Base-by-base conservation (phyloP, 30 jellyfish, hydroid and myxozoan species). In the Pseudorhiza aurosa region DNA sequence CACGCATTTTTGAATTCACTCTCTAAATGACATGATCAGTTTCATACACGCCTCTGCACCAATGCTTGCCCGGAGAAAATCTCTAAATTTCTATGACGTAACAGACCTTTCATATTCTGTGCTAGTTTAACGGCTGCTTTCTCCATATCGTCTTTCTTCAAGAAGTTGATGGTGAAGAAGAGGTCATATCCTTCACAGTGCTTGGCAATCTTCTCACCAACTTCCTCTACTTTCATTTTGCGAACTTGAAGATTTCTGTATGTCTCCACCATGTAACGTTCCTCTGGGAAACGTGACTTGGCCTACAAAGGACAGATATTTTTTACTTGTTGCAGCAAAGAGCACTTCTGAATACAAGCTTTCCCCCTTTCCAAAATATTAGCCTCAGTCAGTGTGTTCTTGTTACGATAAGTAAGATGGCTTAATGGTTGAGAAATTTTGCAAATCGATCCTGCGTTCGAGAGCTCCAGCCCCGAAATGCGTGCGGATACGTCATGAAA, bases 201-300 rank as follows among this genome's bases (percentile, higher is more conserved):
- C 0, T 53, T 40, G 26, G 70, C 83, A 19, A 70, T 70, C 57
- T 70, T 70, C 42, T 47, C 22, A 6, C 83, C 83, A 47, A 70
- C 83, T 70, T 70, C 83, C 19, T 50, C 59, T 3, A 51, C 55
- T 25, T 70, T 22, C 83, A 70, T 70, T 9, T 51, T 25, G 8
- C 68, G 68, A 21, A 70, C 58, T 18, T 32, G 46, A 19, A 70
- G n/a, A 21, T 1, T 12, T 18, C 31, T 70, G 8, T 46, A n/a
- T 39, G 65, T 45, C 43, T 45, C 32, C 0, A 70, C 67, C 69
- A 70, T 44, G 83, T 45, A 70, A 10, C 71, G 31, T 0, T 70
- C 83, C 9, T 17, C 49, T 0, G 83, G 83, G 39, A 70, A 70
- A 9, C 67, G 65, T 15, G 58, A 29, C 0, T 70, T 31, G 17